Evolutionary conservation across 1,140 invertebrate genomes (phyloP), one percentile per base, ranked within the genome.

Genomic region (Atopsyche davidsoni): DNA sequence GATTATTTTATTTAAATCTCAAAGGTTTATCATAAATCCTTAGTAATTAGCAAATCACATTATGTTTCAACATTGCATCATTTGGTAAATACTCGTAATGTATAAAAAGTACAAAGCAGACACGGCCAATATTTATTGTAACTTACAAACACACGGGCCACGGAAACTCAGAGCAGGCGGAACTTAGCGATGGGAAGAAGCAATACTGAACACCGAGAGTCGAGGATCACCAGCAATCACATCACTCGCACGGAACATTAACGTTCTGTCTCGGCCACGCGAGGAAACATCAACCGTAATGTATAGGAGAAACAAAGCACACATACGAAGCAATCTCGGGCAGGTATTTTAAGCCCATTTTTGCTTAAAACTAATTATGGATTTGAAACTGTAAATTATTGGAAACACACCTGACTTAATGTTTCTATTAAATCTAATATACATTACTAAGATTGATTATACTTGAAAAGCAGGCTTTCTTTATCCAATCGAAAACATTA

Each of bases 31-130:
- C 22, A 53, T 53, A 47, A 53, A 42, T 38, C 21, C 42, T 45
- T 53, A 47, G 24, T 44, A 44, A 36, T 36, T 55, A 55, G 46
- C 53, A 55, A 44, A 55, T 55, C 53, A 55, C 53, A 55, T 45
- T 45, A 47, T 38, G 21, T 45, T 25, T 49, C 45, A 44, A 55
- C 53, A 55, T 55, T 55, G 53, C 53, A 49, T 55, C 39, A 48
- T 55, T 54, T 40, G 45, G 28, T 55, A 32, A 49, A 55, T 50
- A 49, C 24, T 45, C 16, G 28, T 51, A 36, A 49, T 49, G 53
- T 55, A 55, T 55, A 55, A 55, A 55, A 55, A 55, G 46, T 55
- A 55, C 40, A 55, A 55, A 55, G 53, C 53, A 36, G 50, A 36
- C 32, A 45, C 24, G 35, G 35, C 24, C 16, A 41, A n/a, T 40